These are phyloP conservation scores for Argyresthia goedartella DNA, from an alignment of 2,888 invertebrate genomes.

Conservation along the genomic window DNA sequence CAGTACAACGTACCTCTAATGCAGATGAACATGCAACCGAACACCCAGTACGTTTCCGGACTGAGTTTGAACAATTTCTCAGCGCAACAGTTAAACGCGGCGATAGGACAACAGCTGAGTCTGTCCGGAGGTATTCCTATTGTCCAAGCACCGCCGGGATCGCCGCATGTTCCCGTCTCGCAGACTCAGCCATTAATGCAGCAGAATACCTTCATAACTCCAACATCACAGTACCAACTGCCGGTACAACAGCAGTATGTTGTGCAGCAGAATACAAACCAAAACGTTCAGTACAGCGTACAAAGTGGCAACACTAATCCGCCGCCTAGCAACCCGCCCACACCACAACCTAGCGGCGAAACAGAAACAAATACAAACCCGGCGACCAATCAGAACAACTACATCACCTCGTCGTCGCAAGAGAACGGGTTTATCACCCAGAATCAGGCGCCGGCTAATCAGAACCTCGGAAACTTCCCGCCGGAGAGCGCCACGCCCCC, in stretches of 20 bases:
- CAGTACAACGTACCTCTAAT: conserved; percentile 58
- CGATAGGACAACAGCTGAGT: conserved; percentile 44
- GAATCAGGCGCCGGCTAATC: conserved; percentile 18
- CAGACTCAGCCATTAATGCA: conserved; percentile 46
- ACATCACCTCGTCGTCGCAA: conserved; percentile 57
- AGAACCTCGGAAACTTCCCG: conserved; percentile 38
- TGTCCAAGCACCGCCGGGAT: conserved; percentile 46
- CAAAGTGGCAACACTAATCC: neutral
- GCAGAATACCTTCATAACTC: conserved; percentile 46
- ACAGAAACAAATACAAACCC: conserved; percentile 28
- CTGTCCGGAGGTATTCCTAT: conserved; percentile 51
- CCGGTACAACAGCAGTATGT: conserved; percentile 42
- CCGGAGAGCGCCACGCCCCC: conserved; percentile 36
- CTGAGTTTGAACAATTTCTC: conserved; percentile 55
- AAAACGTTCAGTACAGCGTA: conserved; percentile 44
- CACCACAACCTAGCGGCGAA: conserved; percentile 33
- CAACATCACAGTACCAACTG: conserved; percentile 48
- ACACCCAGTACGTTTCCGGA: conserved; percentile 55
- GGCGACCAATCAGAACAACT: conserved; percentile 45
- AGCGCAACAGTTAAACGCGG: conserved; percentile 56
- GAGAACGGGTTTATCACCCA: conserved; percentile 37
- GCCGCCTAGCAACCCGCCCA: conserved; percentile 30
- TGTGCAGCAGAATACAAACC: conserved; percentile 46
- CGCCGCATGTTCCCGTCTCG: conserved; percentile 34
- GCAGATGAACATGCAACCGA: conserved; percentile 54